phyloP scores from a whole-genome alignment of 1,140 invertebrate genomes.

The Helicoverpa armigera region DNA sequence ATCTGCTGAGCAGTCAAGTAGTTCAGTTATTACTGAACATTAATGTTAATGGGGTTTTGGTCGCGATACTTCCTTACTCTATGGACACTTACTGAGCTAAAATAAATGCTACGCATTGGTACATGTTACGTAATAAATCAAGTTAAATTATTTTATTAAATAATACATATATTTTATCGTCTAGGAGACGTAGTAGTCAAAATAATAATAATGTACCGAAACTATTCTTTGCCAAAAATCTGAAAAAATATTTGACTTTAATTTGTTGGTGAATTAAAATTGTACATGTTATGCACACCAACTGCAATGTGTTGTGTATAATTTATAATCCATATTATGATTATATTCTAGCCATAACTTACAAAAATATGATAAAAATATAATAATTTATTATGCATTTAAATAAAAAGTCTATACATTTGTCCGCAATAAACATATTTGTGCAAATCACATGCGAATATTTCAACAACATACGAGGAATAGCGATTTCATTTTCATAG shows the following conservation, averaged over 20 bases:
- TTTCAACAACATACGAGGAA: constrained; percentile 1
- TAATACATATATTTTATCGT: constrained; percentile 12
- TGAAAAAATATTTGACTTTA: too few species aligned
- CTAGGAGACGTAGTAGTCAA: background rate
- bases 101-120: constrained; percentile 48
- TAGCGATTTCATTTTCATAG: background rate
- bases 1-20: background rate
- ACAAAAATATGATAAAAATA: too few species aligned
- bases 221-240: background rate
- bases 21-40: background rate
- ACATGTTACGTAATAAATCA: background rate
- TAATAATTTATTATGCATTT: too few species aligned
- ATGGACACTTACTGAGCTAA: constrained; percentile 38
- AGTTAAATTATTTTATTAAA: constrained; percentile 7
- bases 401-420: too few species aligned
- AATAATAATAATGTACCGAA: background rate
- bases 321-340: too few species aligned
- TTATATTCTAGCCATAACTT: too few species aligned
- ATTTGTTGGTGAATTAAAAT: too few species aligned
- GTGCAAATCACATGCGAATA: constrained; percentile 10
- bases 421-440: background rate
- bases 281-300: too few species aligned
- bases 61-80: constrained; percentile 7
- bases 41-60: constrained; percentile 12
- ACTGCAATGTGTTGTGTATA: too few species aligned